phyloP scores from a whole-genome alignment of 2,113 vertebrate genomes.

The Anseranas semipalmata region DNA sequence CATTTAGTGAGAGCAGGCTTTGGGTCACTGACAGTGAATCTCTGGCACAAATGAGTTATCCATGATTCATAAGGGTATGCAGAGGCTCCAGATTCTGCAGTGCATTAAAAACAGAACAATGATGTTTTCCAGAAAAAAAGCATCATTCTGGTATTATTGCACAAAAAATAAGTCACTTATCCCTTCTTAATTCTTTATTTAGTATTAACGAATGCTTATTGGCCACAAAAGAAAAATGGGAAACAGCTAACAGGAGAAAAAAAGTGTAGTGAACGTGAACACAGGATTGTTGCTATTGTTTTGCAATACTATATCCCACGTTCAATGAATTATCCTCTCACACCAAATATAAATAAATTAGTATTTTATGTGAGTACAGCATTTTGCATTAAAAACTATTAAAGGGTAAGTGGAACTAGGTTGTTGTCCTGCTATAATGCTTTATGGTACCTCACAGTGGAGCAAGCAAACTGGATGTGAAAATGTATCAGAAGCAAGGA shows the following conservation, averaged over 20 bases:
- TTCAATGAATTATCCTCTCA: slow-evolving; percentile 2
- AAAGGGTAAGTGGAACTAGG: neutral
- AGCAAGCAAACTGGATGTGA: neutral
- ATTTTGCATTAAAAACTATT: slow-evolving; percentile 34
- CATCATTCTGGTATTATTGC: neutral
- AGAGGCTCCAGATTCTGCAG: neutral
- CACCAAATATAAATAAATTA: slow-evolving; percentile 5
- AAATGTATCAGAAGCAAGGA: neutral
- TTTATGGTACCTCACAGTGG: neutral
- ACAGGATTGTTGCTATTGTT: neutral
- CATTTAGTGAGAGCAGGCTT: slow-evolving; percentile 7
- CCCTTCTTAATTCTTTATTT: slow-evolving; percentile 54
- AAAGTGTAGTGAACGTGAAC: neutral
- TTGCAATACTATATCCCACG: neutral
- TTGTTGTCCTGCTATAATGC: neutral
- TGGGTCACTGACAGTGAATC: slow-evolving; percentile 22
- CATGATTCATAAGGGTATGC: slow-evolving; percentile 38
- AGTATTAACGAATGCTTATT: slow-evolving; percentile 22
- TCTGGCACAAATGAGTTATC: slow-evolving; percentile 17
- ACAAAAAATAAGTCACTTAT: slow-evolving; percentile 47
- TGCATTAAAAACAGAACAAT: slow-evolving; percentile 17
- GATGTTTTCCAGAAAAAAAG: neutral
- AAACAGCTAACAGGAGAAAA: neutral
- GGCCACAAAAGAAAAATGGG: neutral
- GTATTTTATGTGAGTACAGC: neutral